phyloP scores from a whole-genome alignment of 2,797 vertebrate genomes.

The Ctenopoma multispine region DNA sequence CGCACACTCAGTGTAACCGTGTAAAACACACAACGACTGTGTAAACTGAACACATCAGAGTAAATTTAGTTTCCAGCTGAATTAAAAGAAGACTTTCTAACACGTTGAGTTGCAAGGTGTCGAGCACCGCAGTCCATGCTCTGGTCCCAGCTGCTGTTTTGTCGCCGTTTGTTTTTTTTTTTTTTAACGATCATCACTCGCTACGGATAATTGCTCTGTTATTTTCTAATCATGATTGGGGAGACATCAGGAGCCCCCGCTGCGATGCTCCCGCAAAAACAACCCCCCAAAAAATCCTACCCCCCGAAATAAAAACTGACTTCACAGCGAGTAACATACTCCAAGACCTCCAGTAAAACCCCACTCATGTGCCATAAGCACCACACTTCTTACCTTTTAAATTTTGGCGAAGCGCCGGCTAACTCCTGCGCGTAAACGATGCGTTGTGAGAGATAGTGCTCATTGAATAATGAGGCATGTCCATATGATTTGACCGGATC shows the following conservation, averaged over 20 bases:
- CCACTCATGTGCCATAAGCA: slow-evolving; percentile 72
- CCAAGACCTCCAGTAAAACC: slow-evolving; percentile 37
- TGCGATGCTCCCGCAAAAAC: slow-evolving; percentile 82
- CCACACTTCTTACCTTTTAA: slow-evolving; percentile 90
- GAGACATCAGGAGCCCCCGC: slow-evolving; percentile 85
- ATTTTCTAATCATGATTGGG: slow-evolving; percentile 89
- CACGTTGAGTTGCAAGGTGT: slow-evolving; percentile 85
- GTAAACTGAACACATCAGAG: slow-evolving; percentile 2
- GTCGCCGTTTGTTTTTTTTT: slow-evolving; percentile 59
- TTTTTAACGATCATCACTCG: slow-evolving; percentile 87
- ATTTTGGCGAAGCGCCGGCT: slow-evolving; percentile 86
- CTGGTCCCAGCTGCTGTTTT: slow-evolving; percentile 83
- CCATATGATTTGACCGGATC: slow-evolving; percentile 96
- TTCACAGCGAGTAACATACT: slow-evolving; percentile 80
- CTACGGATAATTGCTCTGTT: slow-evolving; percentile 91
- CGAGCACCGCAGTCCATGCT: slow-evolving; percentile 82
- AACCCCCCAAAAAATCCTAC: slow-evolving; percentile 64
- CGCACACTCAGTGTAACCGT: slow-evolving; percentile 31
- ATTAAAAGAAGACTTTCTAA: not conserved
- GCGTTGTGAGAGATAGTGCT: slow-evolving; percentile 92
- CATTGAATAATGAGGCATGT: slow-evolving; percentile 96
- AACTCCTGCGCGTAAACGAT: slow-evolving; percentile 91
- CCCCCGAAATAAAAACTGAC: slow-evolving; percentile 78
- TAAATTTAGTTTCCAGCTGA: not conserved
- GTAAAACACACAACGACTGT: not conserved